These are phyloP conservation scores for Phalacrocorax carbo DNA, from an alignment of 2,113 vertebrate genomes.

Conservation along the genomic window DNA sequence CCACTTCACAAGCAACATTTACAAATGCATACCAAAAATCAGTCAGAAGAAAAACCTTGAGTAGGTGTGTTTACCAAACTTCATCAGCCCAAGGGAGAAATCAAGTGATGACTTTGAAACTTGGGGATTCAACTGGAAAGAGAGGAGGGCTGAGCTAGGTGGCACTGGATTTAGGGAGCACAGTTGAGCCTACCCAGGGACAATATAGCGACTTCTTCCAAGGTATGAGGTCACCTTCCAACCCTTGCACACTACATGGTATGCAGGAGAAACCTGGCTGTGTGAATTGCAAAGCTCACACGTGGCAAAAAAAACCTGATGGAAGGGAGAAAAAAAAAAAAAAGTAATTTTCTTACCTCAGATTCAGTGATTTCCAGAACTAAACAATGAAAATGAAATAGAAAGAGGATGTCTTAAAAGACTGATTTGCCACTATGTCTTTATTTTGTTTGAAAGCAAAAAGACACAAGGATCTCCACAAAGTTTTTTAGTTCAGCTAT, in stretches of 20 bases:
- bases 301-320: background rate
- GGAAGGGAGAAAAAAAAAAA: background rate
- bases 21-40: background rate
- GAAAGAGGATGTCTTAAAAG: background rate
- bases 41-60: background rate
- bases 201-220: accelerated
- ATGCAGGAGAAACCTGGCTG: accelerated
- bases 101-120: background rate
- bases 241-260: background rate
- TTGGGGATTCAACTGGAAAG: accelerated
- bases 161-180: background rate
- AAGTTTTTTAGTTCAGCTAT: background rate
- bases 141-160: background rate
- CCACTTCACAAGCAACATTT: background rate
- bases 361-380: background rate
- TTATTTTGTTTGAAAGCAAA: background rate
- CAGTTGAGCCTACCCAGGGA: background rate
- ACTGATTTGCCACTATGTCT: background rate
- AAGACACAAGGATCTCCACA: background rate
- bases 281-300: background rate
- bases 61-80: background rate
- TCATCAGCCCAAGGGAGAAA: background rate
- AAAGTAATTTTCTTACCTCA: background rate
- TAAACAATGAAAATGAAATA: background rate
- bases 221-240: accelerated